Evolutionary conservation across 2,888 invertebrate genomes (phyloP), one percentile per base, ranked within the genome.

Genomic region (Falcaria lacertinaria): DNA sequence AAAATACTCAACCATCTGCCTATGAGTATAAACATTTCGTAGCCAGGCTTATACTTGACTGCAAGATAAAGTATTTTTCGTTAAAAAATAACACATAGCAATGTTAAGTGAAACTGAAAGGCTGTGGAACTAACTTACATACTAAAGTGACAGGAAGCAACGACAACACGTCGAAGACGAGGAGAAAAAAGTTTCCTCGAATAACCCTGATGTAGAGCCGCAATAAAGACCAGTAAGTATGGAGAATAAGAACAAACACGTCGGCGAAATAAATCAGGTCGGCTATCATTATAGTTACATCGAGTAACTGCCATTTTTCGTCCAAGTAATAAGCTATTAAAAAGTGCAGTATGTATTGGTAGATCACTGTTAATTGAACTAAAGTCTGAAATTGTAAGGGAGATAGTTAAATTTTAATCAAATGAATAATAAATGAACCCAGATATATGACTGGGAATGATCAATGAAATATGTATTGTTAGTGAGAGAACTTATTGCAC

Each of bases 1-100:
- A 64, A 57, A 4, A 83, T 68, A n/a, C 60, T 61, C n/a, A 80
- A 34, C 80, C 81, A 85, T 45, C 78, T 66, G 17, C 75, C 74
- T 8, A 67, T 11, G 0, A 67, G n/a, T n/a, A 64, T 39, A 2
- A 57, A 36, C 0, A 35, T 15, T n/a, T 54, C 53, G 15, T 49
- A 57, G 3, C 55, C 57, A 8, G 38, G 11, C 28, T 37, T 52
- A 8, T 54, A 51, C 43, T 45, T 54, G 56, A 69, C 80, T 80
- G 57, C 41, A 66, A 70, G 34, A 25, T 42, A 32, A 39, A 22
- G 4, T 22, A 41, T 2, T 34, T 8, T 33, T 33, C n/a, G n/a
- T n/a, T n/a, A n/a, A n/a, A n/a, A n/a, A n/a, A n/a, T n/a, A n/a
- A n/a, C n/a, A n/a, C n/a, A n/a, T n/a, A n/a, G n/a, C n/a, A n/a